phyloP scores from a whole-genome alignment of 2,888 invertebrate genomes.

The Pandemis heparana region DNA sequence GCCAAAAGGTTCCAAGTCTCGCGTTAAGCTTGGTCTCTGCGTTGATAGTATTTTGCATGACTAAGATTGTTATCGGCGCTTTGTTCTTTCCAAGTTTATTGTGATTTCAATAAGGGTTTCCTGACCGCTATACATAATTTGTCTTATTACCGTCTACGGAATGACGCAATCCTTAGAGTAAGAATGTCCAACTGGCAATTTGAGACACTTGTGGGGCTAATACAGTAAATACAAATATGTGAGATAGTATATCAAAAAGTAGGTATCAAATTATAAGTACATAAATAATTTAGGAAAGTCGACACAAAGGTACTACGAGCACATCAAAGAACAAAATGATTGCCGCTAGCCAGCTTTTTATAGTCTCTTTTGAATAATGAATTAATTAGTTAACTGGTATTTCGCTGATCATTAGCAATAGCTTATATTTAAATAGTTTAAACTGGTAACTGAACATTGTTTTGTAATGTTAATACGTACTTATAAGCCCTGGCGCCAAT shows the following conservation, averaged over 20 bases:
- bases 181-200: background rate
- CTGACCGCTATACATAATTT: constrained; percentile 3
- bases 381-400: background rate
- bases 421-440: background rate
- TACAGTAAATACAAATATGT: too few species aligned
- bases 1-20: background rate
- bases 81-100: constrained; percentile 32
- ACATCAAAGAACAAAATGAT: too few species aligned
- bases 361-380: too few species aligned
- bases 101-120: constrained; percentile 32
- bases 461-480: constrained; percentile 39
- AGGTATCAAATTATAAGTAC: too few species aligned
- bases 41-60: constrained; percentile 46
- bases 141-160: background rate
- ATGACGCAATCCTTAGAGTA: background rate
- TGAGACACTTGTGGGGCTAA: too few species aligned
- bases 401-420: background rate
- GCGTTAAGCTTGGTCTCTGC: background rate
- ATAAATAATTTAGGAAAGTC: too few species aligned
- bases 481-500: constrained; percentile 40
- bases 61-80: constrained; percentile 43
- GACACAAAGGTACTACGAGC: too few species aligned
- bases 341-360: too few species aligned
- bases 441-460: background rate
- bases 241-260: too few species aligned